Evolutionary conservation across 1,140 invertebrate genomes (phyloP).

Genomic region (Maconellicoccus hirsutus): DNA sequence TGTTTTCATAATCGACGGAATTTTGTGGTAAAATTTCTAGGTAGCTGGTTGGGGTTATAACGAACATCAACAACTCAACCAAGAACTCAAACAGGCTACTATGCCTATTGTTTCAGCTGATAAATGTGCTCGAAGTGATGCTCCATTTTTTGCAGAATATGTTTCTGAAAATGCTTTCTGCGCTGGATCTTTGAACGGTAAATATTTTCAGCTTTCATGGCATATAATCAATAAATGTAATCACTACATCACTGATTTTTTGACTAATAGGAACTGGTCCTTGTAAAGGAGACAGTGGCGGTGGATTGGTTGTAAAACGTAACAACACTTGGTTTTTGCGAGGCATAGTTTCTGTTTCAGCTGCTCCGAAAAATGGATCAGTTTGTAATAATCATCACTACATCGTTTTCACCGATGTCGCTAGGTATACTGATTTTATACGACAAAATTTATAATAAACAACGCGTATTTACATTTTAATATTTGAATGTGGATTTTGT

Average conservation of each 20-base stretch:
- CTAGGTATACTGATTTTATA: conserved; percentile 44
- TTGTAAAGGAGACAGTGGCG: conserved; percentile 50
- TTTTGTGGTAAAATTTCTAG: too few species aligned
- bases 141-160: conserved; percentile 38
- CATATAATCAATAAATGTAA: too few species aligned
- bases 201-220: conserved; percentile 17
- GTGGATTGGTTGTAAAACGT: conserved; percentile 41
- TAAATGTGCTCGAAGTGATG: conserved; percentile 38
- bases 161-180: conserved; percentile 38
- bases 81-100: conserved; percentile 36
- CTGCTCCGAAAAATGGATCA: conserved; percentile 36
- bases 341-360: conserved; percentile 45
- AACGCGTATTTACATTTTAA: too few species aligned
- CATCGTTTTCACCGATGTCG: conserved; percentile 45
- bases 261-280: conserved; percentile 43
- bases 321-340: conserved; percentile 42
- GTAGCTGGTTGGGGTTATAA: conserved; percentile 40
- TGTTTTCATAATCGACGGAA: too few species aligned
- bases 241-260: too few species aligned
- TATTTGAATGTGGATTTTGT: too few species aligned
- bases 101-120: conserved; percentile 39
- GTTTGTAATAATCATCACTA: conserved; percentile 43
- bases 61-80: conserved; percentile 36
- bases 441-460: conserved; percentile 21
- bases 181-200: conserved; percentile 37